phyloP scores from a whole-genome alignment of 2,797 vertebrate genomes.

The Epinephelus awoara region DNA sequence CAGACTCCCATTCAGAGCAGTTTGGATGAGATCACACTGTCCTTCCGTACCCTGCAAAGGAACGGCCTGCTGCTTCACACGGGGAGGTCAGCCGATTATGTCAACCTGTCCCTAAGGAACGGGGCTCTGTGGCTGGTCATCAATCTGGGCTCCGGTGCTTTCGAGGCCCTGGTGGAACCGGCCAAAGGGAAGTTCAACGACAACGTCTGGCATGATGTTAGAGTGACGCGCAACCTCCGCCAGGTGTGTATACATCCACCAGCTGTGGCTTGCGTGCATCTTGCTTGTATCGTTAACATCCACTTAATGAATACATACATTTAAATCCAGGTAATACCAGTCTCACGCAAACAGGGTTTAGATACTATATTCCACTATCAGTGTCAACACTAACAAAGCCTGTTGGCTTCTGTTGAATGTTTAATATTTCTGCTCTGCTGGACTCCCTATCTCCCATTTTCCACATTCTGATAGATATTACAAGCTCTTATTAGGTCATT shows the following conservation, averaged over 20 bases:
- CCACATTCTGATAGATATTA: slow-evolving; percentile 42
- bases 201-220: slow-evolving; percentile 93
- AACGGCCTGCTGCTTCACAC: slow-evolving; percentile 97
- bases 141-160: slow-evolving; percentile 96
- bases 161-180: slow-evolving; percentile 96
- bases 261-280: neutral
- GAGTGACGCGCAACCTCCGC: slow-evolving; percentile 95
- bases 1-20: slow-evolving; percentile 98
- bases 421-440: slow-evolving; percentile 51
- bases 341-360: neutral
- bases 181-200: slow-evolving; percentile 95
- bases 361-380: slow-evolving; percentile 6
- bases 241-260: slow-evolving; percentile 86
- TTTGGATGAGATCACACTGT: slow-evolving; percentile 95
- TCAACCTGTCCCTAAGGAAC: slow-evolving; percentile 95
- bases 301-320: neutral
- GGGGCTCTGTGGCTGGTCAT: slow-evolving; percentile 97
- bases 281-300: neutral
- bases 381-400: slow-evolving; percentile 26
- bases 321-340: slow-evolving; percentile 3
- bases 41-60: slow-evolving; percentile 95
- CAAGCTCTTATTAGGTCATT: slow-evolving; percentile 53
- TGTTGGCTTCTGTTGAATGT: slow-evolving; percentile 34
- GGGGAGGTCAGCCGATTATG: slow-evolving; percentile 94
- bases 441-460: slow-evolving; percentile 32